A percentile compares a stretch with the other conserved stretches of the same genome.
These are phyloP conservation scores for Pasiphila rectangulata DNA, from an alignment of 2,888 invertebrate genomes.

Conservation along the genomic window DNA sequence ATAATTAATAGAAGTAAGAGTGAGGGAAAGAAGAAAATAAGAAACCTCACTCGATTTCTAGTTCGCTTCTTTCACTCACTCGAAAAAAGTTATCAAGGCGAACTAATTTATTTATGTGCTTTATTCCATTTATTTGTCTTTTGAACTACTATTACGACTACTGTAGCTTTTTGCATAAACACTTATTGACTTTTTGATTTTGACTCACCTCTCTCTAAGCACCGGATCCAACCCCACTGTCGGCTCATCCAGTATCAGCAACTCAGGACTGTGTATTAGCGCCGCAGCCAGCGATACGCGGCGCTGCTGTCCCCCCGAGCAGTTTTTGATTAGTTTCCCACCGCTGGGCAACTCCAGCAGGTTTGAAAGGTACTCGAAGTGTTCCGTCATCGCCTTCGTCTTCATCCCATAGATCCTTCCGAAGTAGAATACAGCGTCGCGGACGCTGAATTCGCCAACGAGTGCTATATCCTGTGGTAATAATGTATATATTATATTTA, in stretches of 20 bases:
- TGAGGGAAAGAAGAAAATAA: no score
- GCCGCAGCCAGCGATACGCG: slow-evolving; percentile 94
- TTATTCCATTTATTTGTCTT: no score
- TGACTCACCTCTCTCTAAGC: slow-evolving; percentile 86
- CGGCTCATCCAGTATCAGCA: slow-evolving; percentile 94
- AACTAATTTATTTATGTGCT: no score
- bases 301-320: slow-evolving; percentile 95
- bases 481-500: neutral
- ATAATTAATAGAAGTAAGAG: no score
- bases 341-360: slow-evolving; percentile 89
- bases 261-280: slow-evolving; percentile 91
- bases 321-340: slow-evolving; percentile 82
- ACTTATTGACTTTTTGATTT: neutral
- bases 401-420: slow-evolving; percentile 91
- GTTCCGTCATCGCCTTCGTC: slow-evolving; percentile 81
- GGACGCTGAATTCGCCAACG: slow-evolving; percentile 89
- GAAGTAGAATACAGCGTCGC: slow-evolving; percentile 92
- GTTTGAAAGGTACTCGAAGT: slow-evolving; percentile 84
- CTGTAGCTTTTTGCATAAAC: no score
- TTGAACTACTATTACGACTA: no score
- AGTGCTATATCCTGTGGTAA: slow-evolving; percentile 86
- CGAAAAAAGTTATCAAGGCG: no score
- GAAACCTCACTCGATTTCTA: no score
- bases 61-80: no score
- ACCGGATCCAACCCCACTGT: slow-evolving; percentile 97